Conservation (phyloP, 1,140 invertebrate genomes). For the Lepidurus apus region DNA sequence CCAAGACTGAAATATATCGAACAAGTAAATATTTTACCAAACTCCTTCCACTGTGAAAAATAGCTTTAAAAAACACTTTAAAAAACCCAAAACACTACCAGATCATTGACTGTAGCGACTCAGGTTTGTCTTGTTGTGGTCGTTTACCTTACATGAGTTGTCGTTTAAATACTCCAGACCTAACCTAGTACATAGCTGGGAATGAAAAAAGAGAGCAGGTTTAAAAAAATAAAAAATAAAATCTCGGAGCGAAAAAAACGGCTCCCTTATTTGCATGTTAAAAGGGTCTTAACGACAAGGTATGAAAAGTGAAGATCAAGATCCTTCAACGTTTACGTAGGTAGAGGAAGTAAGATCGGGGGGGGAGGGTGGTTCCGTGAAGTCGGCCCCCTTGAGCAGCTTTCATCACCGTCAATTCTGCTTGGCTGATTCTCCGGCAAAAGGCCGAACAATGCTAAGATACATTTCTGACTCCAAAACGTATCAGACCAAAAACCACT, state of each 20-base stretch:
- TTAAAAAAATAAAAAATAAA: not conserved
- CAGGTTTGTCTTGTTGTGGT: too few relatives aligned
- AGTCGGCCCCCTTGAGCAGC: not conserved
- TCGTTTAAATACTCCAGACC: not conserved
- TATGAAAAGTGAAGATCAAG: constrained; percentile 5
- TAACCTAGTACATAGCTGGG: not conserved
- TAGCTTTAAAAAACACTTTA: too few relatives aligned
- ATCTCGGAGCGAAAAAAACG: not conserved
- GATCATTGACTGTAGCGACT: too few relatives aligned
- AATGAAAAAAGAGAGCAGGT: not conserved
- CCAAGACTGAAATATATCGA: not conserved
- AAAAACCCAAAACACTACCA: too few relatives aligned
- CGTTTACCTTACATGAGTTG: too few relatives aligned
- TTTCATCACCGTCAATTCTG: constrained; percentile 10
- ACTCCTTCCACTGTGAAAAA: too few relatives aligned
- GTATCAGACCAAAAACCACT: too few relatives aligned
- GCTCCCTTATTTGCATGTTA: not conserved
- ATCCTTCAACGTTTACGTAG: not conserved
- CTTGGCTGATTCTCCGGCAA: not conserved
- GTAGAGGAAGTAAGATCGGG: not conserved
- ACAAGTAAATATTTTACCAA: too few relatives aligned
- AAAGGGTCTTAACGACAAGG: constrained; percentile 6
- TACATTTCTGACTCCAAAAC: too few relatives aligned
- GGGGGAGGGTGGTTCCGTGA: not conserved
- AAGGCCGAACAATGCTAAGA: too few relatives aligned